A percentile compares a stretch with the other conserved stretches of the same genome.
Conservation (phyloP, 1,140 invertebrate species). For the Metopolophium dirhodum region DNA sequence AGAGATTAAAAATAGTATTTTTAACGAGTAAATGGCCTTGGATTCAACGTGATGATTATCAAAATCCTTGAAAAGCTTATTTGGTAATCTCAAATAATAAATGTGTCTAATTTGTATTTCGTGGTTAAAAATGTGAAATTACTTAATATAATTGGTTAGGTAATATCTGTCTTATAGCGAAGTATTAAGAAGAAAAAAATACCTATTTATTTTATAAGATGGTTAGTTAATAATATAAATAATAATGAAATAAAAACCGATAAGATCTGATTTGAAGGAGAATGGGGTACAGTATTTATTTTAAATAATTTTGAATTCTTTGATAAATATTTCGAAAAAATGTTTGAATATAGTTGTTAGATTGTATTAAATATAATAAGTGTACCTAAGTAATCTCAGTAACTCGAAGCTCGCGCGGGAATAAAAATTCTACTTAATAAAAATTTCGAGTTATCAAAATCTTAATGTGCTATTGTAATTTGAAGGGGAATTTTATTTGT, state of each 20-base stretch:
- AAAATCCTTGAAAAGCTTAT: constrained; percentile 1
- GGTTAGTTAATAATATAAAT: not conserved
- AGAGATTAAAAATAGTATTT: not conserved
- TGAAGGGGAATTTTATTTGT: too few relatives aligned
- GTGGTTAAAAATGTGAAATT: not conserved
- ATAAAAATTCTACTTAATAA: too few relatives aligned
- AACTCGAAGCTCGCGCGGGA: too few relatives aligned
- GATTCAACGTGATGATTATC: not conserved
- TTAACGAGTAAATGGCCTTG: not conserved
- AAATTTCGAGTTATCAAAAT: too few relatives aligned
- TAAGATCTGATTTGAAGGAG: not conserved
- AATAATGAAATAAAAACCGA: too few relatives aligned
- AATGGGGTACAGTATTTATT: not conserved
- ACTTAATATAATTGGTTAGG: not conserved
- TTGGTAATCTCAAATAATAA: constrained; percentile 10
- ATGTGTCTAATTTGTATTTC: not conserved
- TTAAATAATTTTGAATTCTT: not conserved
- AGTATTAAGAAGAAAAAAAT: not conserved
- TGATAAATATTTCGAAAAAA: not conserved
- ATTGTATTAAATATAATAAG: too few relatives aligned
- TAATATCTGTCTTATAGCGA: not conserved
- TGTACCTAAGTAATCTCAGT: too few relatives aligned
- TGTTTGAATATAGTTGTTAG: not conserved
- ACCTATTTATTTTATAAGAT: not conserved
- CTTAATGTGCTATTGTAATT: too few relatives aligned